Evolutionary conservation across 2,888 invertebrate genomes (phyloP).

Genomic region (Catocala sponsa): DNA sequence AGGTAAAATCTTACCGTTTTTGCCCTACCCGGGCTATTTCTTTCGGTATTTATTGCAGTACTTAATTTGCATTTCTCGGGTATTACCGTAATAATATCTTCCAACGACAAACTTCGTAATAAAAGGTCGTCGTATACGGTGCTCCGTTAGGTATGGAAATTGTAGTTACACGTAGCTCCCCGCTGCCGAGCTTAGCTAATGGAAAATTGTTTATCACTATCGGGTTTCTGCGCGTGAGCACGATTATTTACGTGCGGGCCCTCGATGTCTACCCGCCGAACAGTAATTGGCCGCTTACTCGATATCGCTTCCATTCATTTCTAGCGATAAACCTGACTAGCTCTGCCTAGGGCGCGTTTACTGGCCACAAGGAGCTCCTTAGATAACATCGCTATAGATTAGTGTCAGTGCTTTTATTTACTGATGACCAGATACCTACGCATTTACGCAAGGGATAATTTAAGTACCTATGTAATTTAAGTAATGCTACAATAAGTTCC

Average conservation of each 20-base stretch:
- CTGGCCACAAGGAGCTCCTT: constrained; percentile 62
- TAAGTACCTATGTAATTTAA: no score
- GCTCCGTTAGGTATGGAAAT: constrained; percentile 75
- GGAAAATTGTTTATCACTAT: constrained; percentile 83
- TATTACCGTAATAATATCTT: constrained; percentile 81
- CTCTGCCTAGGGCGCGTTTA: constrained; percentile 60
- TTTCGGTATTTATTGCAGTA: constrained; percentile 75
- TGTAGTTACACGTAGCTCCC: constrained; percentile 56
- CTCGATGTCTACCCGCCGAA: constrained; percentile 70
- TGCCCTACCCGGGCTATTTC: constrained; percentile 66
- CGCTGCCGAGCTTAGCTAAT: constrained; percentile 67
- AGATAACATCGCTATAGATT: constrained; percentile 66
- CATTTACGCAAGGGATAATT: no score
- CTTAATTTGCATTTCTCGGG: constrained; percentile 78
- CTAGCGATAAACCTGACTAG: constrained; percentile 76
- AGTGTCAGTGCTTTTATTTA: constrained; percentile 55
- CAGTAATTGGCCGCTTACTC: constrained; percentile 83
- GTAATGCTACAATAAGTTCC: no score
- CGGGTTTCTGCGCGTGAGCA: constrained; percentile 78
- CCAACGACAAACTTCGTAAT: constrained; percentile 75
- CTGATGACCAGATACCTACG: constrained; percentile 36
- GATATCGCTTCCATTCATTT: constrained; percentile 85
- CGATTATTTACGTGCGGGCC: constrained; percentile 80
- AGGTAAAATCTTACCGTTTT: constrained; percentile 65
- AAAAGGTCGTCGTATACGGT: constrained; percentile 72